Evolutionary conservation across 2,113 vertebrate species (phyloP), one percentile per base, ranked within the genome.

Genomic region (Thryonomys swinderianus): DNA sequence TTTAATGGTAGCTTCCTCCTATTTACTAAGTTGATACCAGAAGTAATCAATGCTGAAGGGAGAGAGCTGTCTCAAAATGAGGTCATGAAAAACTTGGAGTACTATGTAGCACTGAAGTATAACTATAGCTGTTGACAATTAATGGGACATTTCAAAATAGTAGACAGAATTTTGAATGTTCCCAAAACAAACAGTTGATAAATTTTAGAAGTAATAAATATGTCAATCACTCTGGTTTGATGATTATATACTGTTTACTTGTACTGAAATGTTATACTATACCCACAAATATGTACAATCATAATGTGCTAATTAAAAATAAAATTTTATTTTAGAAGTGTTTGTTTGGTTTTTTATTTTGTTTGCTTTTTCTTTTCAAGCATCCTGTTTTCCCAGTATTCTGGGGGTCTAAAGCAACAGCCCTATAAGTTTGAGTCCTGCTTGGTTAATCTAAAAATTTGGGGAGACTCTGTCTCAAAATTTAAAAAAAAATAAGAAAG

Each of bases 21-120:
- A 96, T 97, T 87, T 97, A 94, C 89, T 95, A 90, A 97, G 93
- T 83, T 95, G 61, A 97, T 95, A 93, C 92, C 97, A 93, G 93
- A 97, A 97, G 86, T 86, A 96, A 97, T 97, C 90, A 96, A 89
- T 97, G 95, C 84, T 89, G 30, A 90, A 94, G 7, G 30, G 21
- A 96, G 89, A 95, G 8, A 97, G 59, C 61, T 96, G 96, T 86
- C 81, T 96, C 88, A 97, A 97, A 97, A 96, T 94, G 73, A 98
- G 92, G 82, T 85, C 80, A 95, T 81, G 21, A 88, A 59, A 51
- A 61, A 71, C 13, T 57, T 85, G 57, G 55, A 85, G 45, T 78
- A 92, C 55, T 55, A 18, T 66, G 74, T 7, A 85, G 69, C 20
- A 42, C 27, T 7, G n/a, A 7, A 92, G 23, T 55, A 40, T 40